Conservation (phyloP, 2,113 vertebrate genomes). For the Paramisgurnus dabryanus region DNA sequence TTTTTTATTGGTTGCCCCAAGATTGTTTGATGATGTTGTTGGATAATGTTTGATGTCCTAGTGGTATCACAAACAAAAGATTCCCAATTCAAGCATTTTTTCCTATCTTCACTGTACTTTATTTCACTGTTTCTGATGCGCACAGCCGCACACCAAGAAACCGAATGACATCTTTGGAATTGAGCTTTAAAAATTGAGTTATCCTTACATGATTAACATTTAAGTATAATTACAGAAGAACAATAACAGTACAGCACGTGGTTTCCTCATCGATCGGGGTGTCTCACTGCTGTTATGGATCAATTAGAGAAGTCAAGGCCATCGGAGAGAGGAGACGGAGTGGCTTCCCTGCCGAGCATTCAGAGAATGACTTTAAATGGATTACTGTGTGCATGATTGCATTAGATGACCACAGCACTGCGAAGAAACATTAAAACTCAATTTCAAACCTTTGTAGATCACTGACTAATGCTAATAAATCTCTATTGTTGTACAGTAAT, state of each 20-base stretch:
- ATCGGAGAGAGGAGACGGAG: conserved; percentile 43
- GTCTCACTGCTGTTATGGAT: conserved; percentile 34
- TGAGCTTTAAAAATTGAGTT: conserved; percentile 39
- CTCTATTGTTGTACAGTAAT: background rate
- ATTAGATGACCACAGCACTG: conserved; percentile 36
- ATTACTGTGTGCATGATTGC: conserved; percentile 35
- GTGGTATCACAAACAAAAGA: background rate
- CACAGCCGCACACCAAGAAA: conserved; percentile 18
- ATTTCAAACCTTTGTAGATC: conserved; percentile 28
- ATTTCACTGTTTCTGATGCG: background rate
- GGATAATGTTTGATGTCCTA: background rate
- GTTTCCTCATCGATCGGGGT: conserved; percentile 32
- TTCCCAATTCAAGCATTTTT: background rate
- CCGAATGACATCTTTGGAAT: conserved; percentile 21
- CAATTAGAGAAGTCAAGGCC: conserved; percentile 48
- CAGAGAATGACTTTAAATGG: conserved; percentile 35
- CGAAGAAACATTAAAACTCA: conserved; percentile 23
- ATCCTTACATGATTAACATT: conserved; percentile 46
- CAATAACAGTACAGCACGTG: conserved; percentile 20
- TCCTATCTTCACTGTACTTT: background rate
- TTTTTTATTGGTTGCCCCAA: no score
- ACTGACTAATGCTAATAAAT: conserved; percentile 12
- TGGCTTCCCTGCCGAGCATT: conserved; percentile 27
- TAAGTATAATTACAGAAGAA: conserved; percentile 34
- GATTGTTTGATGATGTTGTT: background rate